These are phyloP conservation scores for Atopsyche davidsoni DNA, from an alignment of 1,140 invertebrate genomes.

Conservation along the genomic window DNA sequence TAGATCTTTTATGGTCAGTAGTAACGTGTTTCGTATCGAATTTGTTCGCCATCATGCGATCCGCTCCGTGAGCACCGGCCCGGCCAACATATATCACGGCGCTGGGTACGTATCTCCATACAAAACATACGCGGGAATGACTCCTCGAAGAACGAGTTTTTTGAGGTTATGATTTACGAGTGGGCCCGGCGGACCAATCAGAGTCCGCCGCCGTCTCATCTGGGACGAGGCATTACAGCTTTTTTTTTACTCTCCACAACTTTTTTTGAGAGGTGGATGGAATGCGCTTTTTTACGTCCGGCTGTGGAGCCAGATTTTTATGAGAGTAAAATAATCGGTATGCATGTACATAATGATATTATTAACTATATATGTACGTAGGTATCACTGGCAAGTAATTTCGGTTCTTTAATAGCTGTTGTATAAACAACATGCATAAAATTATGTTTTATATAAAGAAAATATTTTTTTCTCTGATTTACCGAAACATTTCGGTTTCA, in stretches of 20 bases:
- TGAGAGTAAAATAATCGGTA: constrained; percentile 28
- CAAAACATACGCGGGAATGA: constrained; percentile 17
- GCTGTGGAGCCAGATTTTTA: constrained; percentile 31
- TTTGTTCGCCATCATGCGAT: no score
- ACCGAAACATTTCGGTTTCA: no score
- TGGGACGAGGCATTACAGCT: constrained; percentile 24
- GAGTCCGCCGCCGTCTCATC: constrained; percentile 22
- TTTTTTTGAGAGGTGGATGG: constrained; percentile 28
- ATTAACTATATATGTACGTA: no score
- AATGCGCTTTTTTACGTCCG: constrained; percentile 30
- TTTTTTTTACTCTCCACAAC: constrained; percentile 11
- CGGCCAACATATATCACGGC: constrained; percentile 27
- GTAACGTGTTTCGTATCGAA: constrained; percentile 4
- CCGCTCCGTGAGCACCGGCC: no score
- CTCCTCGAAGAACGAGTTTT: constrained; percentile 27
- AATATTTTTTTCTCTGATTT: no score
- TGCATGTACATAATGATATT: no score
- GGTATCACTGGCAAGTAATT: no score
- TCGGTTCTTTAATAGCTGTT: no score
- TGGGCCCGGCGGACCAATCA: constrained; percentile 24
- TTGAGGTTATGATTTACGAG: constrained; percentile 30
- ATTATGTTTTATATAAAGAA: no score
- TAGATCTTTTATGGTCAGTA: no score
- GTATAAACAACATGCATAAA: no score
- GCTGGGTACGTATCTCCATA: background rate